phyloP scores from a whole-genome alignment of 2,888 invertebrate genomes.

The Caenorhabditis imperialis region DNA sequence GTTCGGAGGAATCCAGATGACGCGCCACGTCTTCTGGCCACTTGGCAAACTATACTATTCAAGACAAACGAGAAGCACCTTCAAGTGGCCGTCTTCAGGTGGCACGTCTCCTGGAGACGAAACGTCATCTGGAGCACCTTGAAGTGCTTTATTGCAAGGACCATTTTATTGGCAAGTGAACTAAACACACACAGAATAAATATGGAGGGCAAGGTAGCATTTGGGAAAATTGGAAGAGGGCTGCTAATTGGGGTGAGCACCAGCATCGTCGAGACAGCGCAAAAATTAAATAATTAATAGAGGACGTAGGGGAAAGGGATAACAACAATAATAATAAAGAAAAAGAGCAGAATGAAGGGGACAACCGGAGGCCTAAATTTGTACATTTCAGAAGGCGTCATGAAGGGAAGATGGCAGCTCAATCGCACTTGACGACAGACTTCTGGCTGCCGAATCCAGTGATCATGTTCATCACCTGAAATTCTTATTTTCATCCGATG shows the following conservation, averaged over 20 bases:
- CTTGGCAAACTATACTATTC: too few species aligned
- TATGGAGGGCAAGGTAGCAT: conserved; percentile 9
- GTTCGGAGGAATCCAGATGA: too few species aligned
- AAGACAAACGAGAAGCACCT: conserved; percentile 17
- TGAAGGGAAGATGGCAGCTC: conserved; percentile 9
- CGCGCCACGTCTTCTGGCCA: too few species aligned
- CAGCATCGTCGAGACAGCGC: conserved; percentile 15
- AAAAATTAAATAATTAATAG: conserved; percentile 11
- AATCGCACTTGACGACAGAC: conserved; percentile 37
- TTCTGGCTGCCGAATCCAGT: conserved; percentile 33
- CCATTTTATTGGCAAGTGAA: neutral
- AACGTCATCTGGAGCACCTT: neutral
- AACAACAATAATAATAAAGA: conserved; percentile 1
- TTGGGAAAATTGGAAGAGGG: neutral
- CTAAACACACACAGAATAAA: conserved; percentile 1
- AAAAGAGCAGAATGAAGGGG: conserved; percentile 4
- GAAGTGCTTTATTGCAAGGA: too few species aligned
- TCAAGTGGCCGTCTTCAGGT: conserved; percentile 39
- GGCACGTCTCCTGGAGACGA: conserved; percentile 29
- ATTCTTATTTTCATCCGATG: neutral
- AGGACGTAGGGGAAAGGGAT: neutral
- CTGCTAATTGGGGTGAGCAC: conserved; percentile 1
- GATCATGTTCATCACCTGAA: conserved; percentile 37
- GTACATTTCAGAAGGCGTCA: conserved; percentile 16
- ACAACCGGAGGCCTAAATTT: conserved; percentile 26